phyloP scores from a whole-genome alignment of 2,888 invertebrate genomes.

The Drosophila suboccidentalis region DNA sequence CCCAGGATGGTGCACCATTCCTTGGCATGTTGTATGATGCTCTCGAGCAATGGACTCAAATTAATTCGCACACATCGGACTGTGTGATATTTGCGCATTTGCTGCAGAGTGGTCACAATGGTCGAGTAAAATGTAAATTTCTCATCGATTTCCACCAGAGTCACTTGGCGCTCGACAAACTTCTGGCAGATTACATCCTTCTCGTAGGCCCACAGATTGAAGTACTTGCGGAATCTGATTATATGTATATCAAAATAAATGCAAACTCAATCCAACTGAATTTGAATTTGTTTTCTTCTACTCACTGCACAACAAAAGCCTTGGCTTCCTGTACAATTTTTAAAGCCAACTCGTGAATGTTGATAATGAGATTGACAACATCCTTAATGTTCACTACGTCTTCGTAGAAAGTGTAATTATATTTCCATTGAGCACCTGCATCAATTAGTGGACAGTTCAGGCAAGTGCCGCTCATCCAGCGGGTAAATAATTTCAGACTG shows the following conservation, averaged over 20 bases:
- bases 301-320: slow-evolving; percentile 66
- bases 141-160: slow-evolving; percentile 90
- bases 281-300: slow-evolving; percentile 9
- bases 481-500: slow-evolving; percentile 91
- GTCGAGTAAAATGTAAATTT: slow-evolving; percentile 94
- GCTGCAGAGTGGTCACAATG: slow-evolving; percentile 89
- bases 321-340: slow-evolving; percentile 89
- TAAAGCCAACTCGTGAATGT: slow-evolving; percentile 89
- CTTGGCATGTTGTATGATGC: slow-evolving; percentile 90
- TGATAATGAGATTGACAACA: slow-evolving; percentile 89
- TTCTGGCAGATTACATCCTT: slow-evolving; percentile 91
- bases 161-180: slow-evolving; percentile 89
- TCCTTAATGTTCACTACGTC: slow-evolving; percentile 90
- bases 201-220: slow-evolving; percentile 91
- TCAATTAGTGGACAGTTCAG: slow-evolving; percentile 87
- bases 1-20: slow-evolving; percentile 94
- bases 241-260: neutral
- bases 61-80: slow-evolving; percentile 91
- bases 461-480: slow-evolving; percentile 95
- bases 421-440: slow-evolving; percentile 86
- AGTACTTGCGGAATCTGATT: slow-evolving; percentile 90
- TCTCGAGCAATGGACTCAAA: slow-evolving; percentile 89
- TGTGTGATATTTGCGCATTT: slow-evolving; percentile 88
- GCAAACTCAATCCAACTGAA: neutral
- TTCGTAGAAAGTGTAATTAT: slow-evolving; percentile 92